Base-by-base conservation (phyloP, 2,113 vertebrate species). In the Callaeas wilsoni region DNA sequence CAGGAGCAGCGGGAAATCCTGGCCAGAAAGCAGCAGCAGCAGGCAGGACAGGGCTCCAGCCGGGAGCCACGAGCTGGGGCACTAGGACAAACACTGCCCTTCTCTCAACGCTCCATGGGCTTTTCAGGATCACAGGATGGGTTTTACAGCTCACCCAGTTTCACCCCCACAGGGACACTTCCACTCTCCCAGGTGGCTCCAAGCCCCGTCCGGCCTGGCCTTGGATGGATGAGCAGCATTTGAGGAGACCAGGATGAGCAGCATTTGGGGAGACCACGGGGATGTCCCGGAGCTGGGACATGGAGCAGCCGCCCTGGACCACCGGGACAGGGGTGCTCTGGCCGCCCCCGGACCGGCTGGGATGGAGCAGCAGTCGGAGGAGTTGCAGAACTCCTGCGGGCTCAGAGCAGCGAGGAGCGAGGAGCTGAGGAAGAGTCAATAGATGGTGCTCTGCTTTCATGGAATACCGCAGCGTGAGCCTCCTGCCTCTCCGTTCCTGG, bases 391-490 rank as follows among this genome's bases (percentile, higher is more conserved):
- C 39, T 29, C 1, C 0, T 1, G 39, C 27, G 0, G 1, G 41
- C 60, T 76, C n/a, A 0, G 13, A 4, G 35, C 46, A 4, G 64
- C 79, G 7, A 4, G 17, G 29, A 30, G 16, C 0, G 25, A 52
- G 57, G 8, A 22, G 71, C 73, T 9, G 74, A 33, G 74, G 21
- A 41, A 8, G 27, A 70, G 87, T 42, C 96, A 23, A 11, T 71
- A 96, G 96, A 82, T 95, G 92, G 96, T 78, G 96, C 96, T 89
- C 77, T 87, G 39, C 84, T 33, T 33, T 33, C 93, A 0, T 2
- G 33, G 47, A 70, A 46, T 2, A 2, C 3, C 7, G 0, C 65
- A 23, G 69, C 1, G 0, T 1, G 27, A 2, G 25, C 0, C 1
- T 33, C 35, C 70, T 23, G 55, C 46, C 19, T 18, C 46, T 23